phyloP scores from a whole-genome alignment of 1,140 invertebrate species.

The Campodea augens region DNA sequence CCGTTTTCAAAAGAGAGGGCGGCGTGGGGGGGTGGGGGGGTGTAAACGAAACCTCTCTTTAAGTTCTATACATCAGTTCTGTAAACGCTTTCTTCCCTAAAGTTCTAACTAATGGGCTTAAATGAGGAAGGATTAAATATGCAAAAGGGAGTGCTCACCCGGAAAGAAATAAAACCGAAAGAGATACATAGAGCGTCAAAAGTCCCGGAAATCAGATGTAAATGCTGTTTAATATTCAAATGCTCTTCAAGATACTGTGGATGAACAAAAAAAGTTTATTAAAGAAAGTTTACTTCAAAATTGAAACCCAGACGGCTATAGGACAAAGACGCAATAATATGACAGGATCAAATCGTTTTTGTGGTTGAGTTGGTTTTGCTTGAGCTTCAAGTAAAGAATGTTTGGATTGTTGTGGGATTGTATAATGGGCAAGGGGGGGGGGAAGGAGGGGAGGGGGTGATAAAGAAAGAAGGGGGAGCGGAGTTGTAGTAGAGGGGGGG shows the following conservation, averaged over 20 bases:
- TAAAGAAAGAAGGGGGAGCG: too few species aligned
- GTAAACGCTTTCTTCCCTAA: neutral
- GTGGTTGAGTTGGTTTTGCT: too few species aligned
- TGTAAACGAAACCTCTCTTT: neutral
- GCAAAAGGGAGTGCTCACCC: neutral
- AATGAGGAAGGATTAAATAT: constrained; percentile 1
- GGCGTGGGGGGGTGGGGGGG: neutral
- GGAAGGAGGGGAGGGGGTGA: too few species aligned
- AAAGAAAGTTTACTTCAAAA: neutral
- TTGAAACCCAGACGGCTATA: too few species aligned
- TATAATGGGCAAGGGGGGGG: too few species aligned
- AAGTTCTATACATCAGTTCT: neutral
- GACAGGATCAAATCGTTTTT: too few species aligned
- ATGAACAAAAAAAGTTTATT: too few species aligned
- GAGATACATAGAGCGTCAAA: neutral
- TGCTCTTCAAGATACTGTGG: too few species aligned
- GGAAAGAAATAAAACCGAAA: neutral
- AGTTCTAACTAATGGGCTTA: constrained; percentile 2
- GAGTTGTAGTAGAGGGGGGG: too few species aligned
- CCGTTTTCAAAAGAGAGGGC: neutral
- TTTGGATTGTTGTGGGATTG: too few species aligned
- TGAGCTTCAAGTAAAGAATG: too few species aligned
- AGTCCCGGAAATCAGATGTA: neutral
- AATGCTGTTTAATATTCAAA: constrained; percentile 1
- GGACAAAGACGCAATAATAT: too few species aligned